Base-by-base conservation (phyloP, 2,113 vertebrate genomes). In the Micromys minutus region DNA sequence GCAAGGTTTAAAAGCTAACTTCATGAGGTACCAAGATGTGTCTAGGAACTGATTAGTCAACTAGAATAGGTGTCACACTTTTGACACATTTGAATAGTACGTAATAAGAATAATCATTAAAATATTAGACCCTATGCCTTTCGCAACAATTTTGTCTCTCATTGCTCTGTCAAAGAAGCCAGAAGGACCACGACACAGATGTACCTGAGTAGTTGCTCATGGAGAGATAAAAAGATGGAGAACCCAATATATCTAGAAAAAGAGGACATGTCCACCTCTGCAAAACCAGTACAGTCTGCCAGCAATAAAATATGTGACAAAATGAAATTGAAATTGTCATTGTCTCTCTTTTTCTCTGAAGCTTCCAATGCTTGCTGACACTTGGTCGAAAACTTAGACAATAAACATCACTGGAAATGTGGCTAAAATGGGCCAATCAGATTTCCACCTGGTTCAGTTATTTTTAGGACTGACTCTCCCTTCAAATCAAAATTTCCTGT, bases 321-420 rank as follows among this genome's bases (percentile, higher is more conserved):
- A 93, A 21, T 76, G 34, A 52, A 96, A 95, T 71, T 21, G 88
- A 45, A 95, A 94, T 89, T 71, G 5, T 91, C 3, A 85, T 96
- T 61, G 52, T 12, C 0, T 61, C 11, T 47, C 5, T 1, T 9
- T 63, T 16, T 3, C 4, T 77, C 36, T 69, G 6, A 74, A 47
- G 63, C 19, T 22, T 55, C 79, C 72, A 95, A 65, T 34, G 79
- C 7, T 42, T 96, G 61, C 19, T 47, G 87, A 55, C 52, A 71
- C 84, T 61, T 45, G 74, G 95, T 87, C 26, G 45, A 89, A 79
- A 74, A 50, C 69, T 22, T 52, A 57, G 74, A 31, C 21, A 31
- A 26, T 29, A 71, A 81, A 67, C 29, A 15, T 1, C 74, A 36
- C n/a, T 61, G 31, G 63, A 63, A 36, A 6, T 39, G 6, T 71